phyloP scores from a whole-genome alignment of 92 coral and sea anemone species.

The Hydrozoanthus gracilis region DNA sequence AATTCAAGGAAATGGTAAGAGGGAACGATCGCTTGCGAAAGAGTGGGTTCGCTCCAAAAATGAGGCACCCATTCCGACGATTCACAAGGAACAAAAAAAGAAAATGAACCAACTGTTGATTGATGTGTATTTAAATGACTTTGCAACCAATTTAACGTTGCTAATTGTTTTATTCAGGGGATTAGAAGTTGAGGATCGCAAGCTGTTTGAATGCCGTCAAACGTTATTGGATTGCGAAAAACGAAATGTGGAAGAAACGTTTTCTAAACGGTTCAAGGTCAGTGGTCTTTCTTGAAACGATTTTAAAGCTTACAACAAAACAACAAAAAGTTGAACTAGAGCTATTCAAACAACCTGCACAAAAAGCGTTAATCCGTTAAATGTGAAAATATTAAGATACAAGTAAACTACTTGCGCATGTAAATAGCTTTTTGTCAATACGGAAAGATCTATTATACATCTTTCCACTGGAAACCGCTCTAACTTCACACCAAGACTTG shows the following conservation, averaged over 20 bases:
- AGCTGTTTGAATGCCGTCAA: slow-evolving; percentile 9
- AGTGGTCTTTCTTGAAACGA: neutral
- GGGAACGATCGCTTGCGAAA: neutral
- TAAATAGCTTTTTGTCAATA: too few species aligned
- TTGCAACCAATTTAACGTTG: slow-evolving; percentile 7
- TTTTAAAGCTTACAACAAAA: neutral
- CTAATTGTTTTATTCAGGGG: neutral
- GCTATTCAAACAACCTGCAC: neutral
- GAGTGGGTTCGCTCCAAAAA: slow-evolving; percentile 28
- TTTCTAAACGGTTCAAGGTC: slow-evolving; percentile 10
- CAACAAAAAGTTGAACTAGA: neutral
- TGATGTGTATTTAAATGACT: slow-evolving; percentile 21
- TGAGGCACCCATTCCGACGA: neutral
- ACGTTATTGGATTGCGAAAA: slow-evolving; percentile 11
- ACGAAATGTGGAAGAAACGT: neutral
- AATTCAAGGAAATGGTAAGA: slow-evolving; percentile 13
- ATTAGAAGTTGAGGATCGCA: slow-evolving; percentile 9
- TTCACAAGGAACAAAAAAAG: slow-evolving; percentile 15
- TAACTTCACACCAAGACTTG: too few species aligned
- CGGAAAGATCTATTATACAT: too few species aligned
- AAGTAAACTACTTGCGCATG: too few species aligned
- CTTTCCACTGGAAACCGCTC: too few species aligned
- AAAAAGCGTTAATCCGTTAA: too few species aligned
- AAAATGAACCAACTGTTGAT: slow-evolving; percentile 7
- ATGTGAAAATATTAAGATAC: too few species aligned